Base-by-base conservation (phyloP, 2,113 vertebrate species). In the Pelvicachromis taeniatus region DNA sequence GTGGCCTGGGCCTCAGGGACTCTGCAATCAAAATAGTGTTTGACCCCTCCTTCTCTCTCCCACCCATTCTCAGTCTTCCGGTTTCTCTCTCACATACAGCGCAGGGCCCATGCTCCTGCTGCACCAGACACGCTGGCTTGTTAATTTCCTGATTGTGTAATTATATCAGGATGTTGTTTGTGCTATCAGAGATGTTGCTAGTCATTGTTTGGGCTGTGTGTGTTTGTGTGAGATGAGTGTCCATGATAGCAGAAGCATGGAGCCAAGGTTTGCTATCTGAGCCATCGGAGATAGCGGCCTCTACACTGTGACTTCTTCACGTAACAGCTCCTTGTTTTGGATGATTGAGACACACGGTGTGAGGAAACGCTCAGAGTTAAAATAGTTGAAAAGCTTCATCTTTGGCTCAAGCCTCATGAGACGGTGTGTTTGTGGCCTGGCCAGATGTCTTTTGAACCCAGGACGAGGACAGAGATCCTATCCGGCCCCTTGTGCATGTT, bases 71-170 rank as follows among this genome's bases (percentile, higher is more conserved):
- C 80, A 79, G 40, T 68, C 77, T 78, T 82, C 48, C 54, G 77
- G 87, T 80, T 73, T 79, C 84, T 81, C 55, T 78, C 80, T 52
- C 82, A 54, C 81, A 26, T 80, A 21, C 55, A 50, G 48, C 61
- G 55, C 9, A 19, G 63, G 21, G 56, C 17, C 33, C 68, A 86
- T 86, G 80, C 54, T 86, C 58, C 79, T 84, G 85, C 88, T 83
- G 85, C 84, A 86, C 86, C 85, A 95, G 93, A 94, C 92, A 88
- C 84, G 19, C 89, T 77, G 91, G 85, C 92, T 90, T 93, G 89
- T 91, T 93, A 90, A 93, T 94, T 95, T 95, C 94, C 94, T 94
- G 92, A 93, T 89, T 92, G 85, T 85, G 87, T 95, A 92, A 95
- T 95, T 95, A 89, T 93, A 89, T 94, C 85, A 92, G 91, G 85